phyloP scores from a whole-genome alignment of 2,113 vertebrate species.

The Mormoops blainvillei region DNA sequence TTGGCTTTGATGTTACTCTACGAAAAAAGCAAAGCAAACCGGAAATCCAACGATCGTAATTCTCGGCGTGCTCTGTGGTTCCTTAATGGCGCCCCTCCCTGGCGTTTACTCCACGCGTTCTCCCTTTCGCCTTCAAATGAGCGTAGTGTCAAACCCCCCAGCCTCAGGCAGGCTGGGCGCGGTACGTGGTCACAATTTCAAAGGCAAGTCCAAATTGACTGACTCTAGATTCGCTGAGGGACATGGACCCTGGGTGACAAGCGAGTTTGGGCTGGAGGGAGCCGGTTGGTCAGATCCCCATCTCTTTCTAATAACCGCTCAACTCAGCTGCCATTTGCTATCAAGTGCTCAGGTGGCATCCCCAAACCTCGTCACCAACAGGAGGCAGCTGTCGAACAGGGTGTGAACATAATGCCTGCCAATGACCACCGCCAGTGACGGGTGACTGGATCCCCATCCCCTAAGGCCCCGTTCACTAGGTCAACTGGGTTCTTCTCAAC shows the following conservation, averaged over 20 bases:
- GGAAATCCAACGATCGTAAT: neutral
- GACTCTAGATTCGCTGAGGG: neutral
- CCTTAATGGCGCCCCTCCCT: neutral
- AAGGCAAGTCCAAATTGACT: neutral
- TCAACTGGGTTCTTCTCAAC: constrained; percentile 32
- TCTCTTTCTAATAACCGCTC: neutral
- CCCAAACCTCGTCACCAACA: neutral
- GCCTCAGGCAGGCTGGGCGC: neutral
- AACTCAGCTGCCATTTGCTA: neutral
- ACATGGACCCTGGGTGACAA: neutral
- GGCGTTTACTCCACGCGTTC: neutral
- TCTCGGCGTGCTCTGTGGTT: constrained; percentile 40
- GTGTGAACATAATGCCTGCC: constrained; percentile 62
- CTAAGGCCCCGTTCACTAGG: neutral
- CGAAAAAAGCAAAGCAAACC: constrained; percentile 20
- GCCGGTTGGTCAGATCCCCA: neutral
- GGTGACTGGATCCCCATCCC: neutral
- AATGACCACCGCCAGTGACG: neutral
- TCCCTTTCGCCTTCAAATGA: neutral
- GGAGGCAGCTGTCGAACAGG: neutral
- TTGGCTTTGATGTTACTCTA: constrained; percentile 34
- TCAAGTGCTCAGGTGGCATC: neutral
- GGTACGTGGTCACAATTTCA: neutral
- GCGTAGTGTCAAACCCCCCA: neutral
- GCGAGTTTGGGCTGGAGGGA: neutral